These are phyloP conservation scores for Hepsetus odoe DNA, from an alignment of 2,113 vertebrate species.

Conservation along the genomic window DNA sequence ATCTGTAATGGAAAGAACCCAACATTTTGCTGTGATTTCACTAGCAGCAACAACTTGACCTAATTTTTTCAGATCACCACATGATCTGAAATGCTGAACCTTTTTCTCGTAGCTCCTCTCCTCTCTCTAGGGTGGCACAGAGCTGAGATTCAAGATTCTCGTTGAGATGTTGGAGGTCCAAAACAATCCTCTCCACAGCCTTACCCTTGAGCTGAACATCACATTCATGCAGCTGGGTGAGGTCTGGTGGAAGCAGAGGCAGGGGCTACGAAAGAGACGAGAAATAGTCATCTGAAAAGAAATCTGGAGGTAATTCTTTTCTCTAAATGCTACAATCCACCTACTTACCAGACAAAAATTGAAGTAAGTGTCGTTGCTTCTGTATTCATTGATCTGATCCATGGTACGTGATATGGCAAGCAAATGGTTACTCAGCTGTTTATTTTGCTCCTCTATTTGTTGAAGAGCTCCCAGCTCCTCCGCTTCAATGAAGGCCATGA, in stretches of 20 bases:
- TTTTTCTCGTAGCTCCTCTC: constrained; percentile 7
- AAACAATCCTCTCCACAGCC: constrained; percentile 24
- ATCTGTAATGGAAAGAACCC: constrained; percentile 23
- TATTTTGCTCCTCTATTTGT: constrained; percentile 1
- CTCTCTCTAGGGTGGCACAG: not conserved
- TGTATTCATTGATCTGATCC: constrained; percentile 2
- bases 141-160: constrained; percentile 26
- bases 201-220: constrained; percentile 29
- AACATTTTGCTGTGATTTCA: not conserved
- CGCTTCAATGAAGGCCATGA: constrained; percentile 21
- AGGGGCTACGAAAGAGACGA: not conserved
- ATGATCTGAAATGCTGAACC: not conserved
- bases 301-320: not conserved
- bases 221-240: constrained; percentile 1
- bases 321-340: not conserved
- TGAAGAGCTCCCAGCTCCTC: constrained; percentile 1
- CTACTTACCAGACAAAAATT: constrained; percentile 32
- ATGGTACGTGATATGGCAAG: not conserved
- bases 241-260: constrained; percentile 12
- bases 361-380: constrained; percentile 9
- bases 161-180: constrained; percentile 25
- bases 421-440: not conserved
- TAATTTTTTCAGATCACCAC: not conserved
- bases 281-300: not conserved
- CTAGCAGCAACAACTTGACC: not conserved